Evolutionary conservation across 2,113 vertebrate genomes (phyloP).

Genomic region (Otis tarda): DNA sequence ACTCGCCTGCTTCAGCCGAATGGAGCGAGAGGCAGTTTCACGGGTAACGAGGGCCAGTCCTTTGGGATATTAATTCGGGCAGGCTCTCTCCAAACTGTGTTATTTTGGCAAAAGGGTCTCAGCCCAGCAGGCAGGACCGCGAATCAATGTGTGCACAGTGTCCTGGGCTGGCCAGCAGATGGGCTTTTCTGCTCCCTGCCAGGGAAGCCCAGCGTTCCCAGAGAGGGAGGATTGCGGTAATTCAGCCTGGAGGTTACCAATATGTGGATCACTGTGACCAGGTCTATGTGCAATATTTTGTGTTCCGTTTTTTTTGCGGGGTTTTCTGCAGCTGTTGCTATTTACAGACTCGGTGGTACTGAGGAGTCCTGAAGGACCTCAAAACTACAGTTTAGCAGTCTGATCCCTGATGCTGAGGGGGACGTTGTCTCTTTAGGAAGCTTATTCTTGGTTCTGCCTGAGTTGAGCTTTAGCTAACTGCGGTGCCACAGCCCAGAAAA

Average conservation of each 20-base stretch:
- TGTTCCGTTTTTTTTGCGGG: fast-evolving
- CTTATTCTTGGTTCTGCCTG: not conserved
- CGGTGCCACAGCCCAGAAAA: not conserved
- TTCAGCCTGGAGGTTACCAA: not conserved
- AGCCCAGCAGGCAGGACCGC: not conserved
- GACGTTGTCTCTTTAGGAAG: not conserved
- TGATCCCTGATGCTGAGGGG: not conserved
- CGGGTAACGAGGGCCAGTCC: not conserved
- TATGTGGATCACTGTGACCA: fast-evolving
- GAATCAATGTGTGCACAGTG: not conserved
- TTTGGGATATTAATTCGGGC: not conserved
- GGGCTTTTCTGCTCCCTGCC: not conserved
- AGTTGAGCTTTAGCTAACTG: not conserved
- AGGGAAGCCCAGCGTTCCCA: not conserved
- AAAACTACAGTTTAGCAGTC: not conserved
- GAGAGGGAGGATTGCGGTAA: not conserved
- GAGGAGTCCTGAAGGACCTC: not conserved
- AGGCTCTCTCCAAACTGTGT: not conserved
- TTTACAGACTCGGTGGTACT: not conserved
- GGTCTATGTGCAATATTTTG: fast-evolving
- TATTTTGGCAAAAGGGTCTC: not conserved
- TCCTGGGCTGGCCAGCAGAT: not conserved
- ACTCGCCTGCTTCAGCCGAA: not conserved
- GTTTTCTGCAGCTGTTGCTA: not conserved
- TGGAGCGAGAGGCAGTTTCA: not conserved